Evolutionary conservation across 2,888 invertebrate species (phyloP).

Genomic region (Eupithecia inturbata): DNA sequence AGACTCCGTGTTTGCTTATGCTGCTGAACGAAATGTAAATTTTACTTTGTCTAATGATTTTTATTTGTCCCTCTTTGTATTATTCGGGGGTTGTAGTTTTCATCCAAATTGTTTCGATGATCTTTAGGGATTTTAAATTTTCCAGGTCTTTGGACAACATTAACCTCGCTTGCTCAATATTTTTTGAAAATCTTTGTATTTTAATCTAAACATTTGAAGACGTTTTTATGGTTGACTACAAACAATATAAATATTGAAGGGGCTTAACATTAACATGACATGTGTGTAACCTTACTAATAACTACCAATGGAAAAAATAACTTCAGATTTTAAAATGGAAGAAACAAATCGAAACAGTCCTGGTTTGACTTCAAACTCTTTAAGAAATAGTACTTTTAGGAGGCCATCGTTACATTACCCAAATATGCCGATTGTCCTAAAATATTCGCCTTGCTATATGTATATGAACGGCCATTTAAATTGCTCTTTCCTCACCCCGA

Average conservation of each 20-base stretch:
- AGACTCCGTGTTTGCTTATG: constrained; percentile 7
- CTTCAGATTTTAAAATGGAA: not conserved
- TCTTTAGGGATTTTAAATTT: not conserved
- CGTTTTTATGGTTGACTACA: not conserved
- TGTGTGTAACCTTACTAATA: not conserved
- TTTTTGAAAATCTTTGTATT: not conserved
- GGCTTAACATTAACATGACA: not conserved
- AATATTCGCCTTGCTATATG: constrained; percentile 15
- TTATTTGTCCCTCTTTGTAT: not conserved
- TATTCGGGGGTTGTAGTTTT: not conserved
- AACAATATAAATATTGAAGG: not conserved
- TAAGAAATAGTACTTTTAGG: not conserved
- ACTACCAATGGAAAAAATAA: not conserved
- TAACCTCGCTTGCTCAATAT: not conserved
- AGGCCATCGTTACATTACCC: not conserved
- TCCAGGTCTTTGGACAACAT: not conserved
- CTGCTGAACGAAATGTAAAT: not conserved
- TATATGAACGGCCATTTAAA: constrained; percentile 59
- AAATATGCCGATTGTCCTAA: constrained; percentile 12
- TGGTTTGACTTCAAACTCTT: not conserved
- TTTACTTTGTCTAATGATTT: not conserved
- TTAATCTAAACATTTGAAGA: not conserved
- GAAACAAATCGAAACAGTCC: not conserved
- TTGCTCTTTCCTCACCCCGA: constrained; percentile 56
- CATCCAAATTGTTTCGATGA: not conserved